Evolutionary conservation across 2,113 vertebrate genomes (phyloP).

Genomic region (Shinisaurus crocodilurus): DNA sequence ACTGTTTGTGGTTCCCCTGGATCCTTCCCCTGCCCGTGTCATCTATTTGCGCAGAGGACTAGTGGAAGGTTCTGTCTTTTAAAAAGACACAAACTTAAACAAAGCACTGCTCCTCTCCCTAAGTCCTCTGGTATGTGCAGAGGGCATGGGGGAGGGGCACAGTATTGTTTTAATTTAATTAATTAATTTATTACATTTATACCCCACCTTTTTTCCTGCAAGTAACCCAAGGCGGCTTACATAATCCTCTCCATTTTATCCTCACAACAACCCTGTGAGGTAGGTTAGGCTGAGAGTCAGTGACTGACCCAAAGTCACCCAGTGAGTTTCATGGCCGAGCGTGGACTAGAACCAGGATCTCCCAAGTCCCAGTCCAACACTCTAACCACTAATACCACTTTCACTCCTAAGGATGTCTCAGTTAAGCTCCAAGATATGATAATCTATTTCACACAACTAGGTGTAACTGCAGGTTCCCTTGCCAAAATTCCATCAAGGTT

Average conservation of each 20-base stretch:
- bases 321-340: too few relatives aligned
- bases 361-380: too few relatives aligned
- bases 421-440: neutral
- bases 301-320: too few relatives aligned
- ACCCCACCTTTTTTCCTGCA: too few relatives aligned
- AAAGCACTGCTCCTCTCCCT: neutral
- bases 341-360: too few relatives aligned
- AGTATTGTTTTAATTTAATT: too few relatives aligned
- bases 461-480: neutral
- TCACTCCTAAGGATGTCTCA: neutral
- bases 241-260: too few relatives aligned
- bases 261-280: too few relatives aligned
- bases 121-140: neutral
- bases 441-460: neutral
- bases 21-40: too few relatives aligned
- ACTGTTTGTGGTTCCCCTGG: neutral
- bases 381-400: neutral
- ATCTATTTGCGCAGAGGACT: neutral
- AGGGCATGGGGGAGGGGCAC: neutral
- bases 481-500: neutral
- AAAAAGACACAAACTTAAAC: neutral
- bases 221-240: too few relatives aligned
- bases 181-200: too few relatives aligned
- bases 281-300: too few relatives aligned
- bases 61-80: neutral